phyloP scores from a whole-genome alignment of 2,888 invertebrate genomes.

The Zygothrica quintamaculata region DNA sequence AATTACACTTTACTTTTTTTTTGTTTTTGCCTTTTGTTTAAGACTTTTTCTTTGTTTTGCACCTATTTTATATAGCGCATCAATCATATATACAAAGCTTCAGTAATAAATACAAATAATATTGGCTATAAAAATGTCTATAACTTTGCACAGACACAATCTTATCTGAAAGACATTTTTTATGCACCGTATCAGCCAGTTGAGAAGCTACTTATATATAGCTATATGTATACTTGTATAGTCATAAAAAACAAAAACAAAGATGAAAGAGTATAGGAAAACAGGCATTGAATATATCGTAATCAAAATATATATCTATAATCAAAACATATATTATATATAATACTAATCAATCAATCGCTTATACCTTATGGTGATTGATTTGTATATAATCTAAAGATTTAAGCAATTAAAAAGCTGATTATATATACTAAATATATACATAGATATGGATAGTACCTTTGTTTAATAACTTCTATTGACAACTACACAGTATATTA shows the following conservation, averaged over 20 bases:
- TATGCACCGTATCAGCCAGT: slow-evolving; percentile 18
- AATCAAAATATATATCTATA: slow-evolving; percentile 42
- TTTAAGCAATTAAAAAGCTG: too few species aligned
- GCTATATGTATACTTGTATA: background rate
- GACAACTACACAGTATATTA: too few species aligned
- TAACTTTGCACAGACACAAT: slow-evolving; percentile 34
- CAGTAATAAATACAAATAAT: slow-evolving; percentile 29
- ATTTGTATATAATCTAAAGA: too few species aligned
- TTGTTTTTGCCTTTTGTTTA: slow-evolving; percentile 14
- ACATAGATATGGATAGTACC: too few species aligned
- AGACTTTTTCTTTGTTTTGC: slow-evolving; percentile 32
- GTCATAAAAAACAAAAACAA: slow-evolving; percentile 18
- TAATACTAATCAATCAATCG: too few species aligned
- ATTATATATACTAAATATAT: too few species aligned
- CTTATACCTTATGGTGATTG: too few species aligned
- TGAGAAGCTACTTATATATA: too few species aligned
- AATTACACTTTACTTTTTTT: background rate
- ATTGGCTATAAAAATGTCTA: slow-evolving; percentile 39
- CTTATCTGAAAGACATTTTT: slow-evolving; percentile 46
- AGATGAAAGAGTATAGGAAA: slow-evolving; percentile 9
- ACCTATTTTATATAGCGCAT: slow-evolving; percentile 17
- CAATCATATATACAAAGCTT: slow-evolving; percentile 37
- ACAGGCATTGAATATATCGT: slow-evolving; percentile 39
- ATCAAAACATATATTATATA: too few species aligned
- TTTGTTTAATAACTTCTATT: too few species aligned